Evolutionary conservation across 2,797 vertebrate genomes (phyloP), one percentile per base, ranked within the genome.

Genomic region (Helostoma temminkii): DNA sequence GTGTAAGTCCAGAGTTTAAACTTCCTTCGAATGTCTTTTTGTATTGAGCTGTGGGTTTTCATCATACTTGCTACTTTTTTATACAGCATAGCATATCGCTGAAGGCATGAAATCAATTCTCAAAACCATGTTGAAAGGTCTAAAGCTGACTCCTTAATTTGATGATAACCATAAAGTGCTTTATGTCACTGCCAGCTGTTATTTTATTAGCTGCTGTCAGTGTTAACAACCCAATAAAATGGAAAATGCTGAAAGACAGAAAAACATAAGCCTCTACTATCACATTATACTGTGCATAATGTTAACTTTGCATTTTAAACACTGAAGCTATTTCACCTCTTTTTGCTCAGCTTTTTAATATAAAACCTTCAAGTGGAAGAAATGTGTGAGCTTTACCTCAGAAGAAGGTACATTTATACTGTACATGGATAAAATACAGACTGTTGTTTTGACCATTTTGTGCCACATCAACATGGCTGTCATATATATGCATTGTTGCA

Each of bases 81-180:
- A n/a, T n/a, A n/a, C n/a, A n/a, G n/a, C n/a, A n/a, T n/a, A n/a
- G n/a, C n/a, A n/a, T n/a, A n/a, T 42, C n/a, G n/a, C n/a, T n/a
- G n/a, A n/a, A 34, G 47, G 1, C 5, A 12, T 24, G 66, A 66
- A 6, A n/a, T n/a, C n/a, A n/a, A n/a, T n/a, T n/a, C n/a, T n/a
- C n/a, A n/a, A n/a, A n/a, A n/a, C n/a, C n/a, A 71, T 61, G 42
- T 10, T 57, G 26, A 62, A 43, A 59, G 47, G 64, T 50, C 58
- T 47, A 26, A 43, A 47, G 26, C 47, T 21, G 26, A 36, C 48
- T 47, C 62, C 14, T 53, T 53, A n/a, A 58, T 58, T 54, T 69
- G 56, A 72, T 14, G 22, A 41, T 9, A 37, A 41, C n/a, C 16
- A 63, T 73, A 55, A 69, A 66, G 46, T 28, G 34, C 2, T 69